Base-by-base conservation (phyloP, 2,888 invertebrate genomes). In the Lithophane ornitopus region DNA sequence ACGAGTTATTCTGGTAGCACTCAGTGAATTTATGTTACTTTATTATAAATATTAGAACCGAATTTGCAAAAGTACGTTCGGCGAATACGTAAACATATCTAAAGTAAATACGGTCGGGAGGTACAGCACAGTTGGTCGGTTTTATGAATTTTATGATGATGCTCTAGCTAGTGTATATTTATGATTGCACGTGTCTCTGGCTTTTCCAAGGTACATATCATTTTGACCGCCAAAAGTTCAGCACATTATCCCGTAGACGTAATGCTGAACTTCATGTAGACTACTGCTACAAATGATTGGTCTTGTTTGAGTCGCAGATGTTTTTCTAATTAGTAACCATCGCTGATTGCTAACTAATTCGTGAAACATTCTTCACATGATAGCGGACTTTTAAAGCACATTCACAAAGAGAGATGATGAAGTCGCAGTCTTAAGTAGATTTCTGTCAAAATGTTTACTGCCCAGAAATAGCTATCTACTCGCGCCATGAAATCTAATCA, bases 61-160 rank as follows among this genome's bases (percentile, higher is more conserved):
- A 91, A 91, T 92, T 92, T 91, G 90, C 91, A 91, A 91, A 93
- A 93, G 91, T 91, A 93, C 95, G 94, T 94, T 94, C 93, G 94
- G 85, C 89, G 90, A 88, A 89, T 89, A 87, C 92, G 93, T 94
- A 94, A 94, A 95, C 92, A 93, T 90, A 90, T 92, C 89, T 89
- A 91, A 93, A 94, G 94, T 95, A 95, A 95, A 94, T 94, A 90
- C 89, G 88, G 90, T 84, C 90, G 88, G 89, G 86, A 91, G 89
- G 90, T 87, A 89, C 89, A 90, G 86, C 80, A 79, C 85, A 86
- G 88, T 87, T 91, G 93, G 94, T 94, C 91, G 90, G 89, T 92
- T 94, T 94, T 93, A 93, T 91, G 90, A 89, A 91, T 94, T 95
- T 94, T 94, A 95, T 93, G 95, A 95, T 95, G 94, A 95, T 95